Evolutionary conservation across 2,888 invertebrate species (phyloP), one percentile per base, ranked within the genome.

Genomic region (Ochropleura plecta): DNA sequence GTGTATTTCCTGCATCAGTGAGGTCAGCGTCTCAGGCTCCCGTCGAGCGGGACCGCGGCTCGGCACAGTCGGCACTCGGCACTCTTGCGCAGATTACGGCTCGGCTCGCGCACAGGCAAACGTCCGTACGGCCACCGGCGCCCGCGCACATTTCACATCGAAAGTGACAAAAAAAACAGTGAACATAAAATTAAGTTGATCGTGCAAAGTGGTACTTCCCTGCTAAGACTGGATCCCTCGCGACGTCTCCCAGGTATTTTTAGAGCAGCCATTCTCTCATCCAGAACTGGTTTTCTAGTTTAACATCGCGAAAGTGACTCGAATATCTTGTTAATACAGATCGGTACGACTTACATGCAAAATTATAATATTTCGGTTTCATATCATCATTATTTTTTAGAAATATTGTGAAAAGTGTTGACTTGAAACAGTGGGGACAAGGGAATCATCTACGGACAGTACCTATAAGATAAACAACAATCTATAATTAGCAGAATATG

Each of bases 191-290:
- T 88, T 87, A 79, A 88, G 82, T 90, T 86, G 86, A 82, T 76
- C 70, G 91, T 90, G 88, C 71, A 86, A 90, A 90, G 92, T 92
- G 89, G 79, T 83, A 84, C 89, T 87, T 89, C 88, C 86, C 80
- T 85, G 82, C 76, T 77, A 76, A 89, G 81, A 83, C 83, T 86
- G 89, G 89, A 89, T 85, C 87, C 89, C 85, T 85, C 49, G 63
- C 55, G 77, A 89, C 91, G 81, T 88, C 85, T 87, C 83, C 86
- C 90, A 93, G 94, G 94, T 95, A 95, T 94, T 94, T 95, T 93
- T 92, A 94, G 90, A 91, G 85, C 84, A 83, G 70, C 84, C 87
- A 83, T 80, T 79, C 85, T 86, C 73, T 81, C 86, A 78, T 84
- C 83, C 83, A 88, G 79, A 93, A 95, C 95, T 90, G 93, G 94